Base-by-base conservation (phyloP, 1,140 invertebrate genomes). In the Pissodes strobi region DNA sequence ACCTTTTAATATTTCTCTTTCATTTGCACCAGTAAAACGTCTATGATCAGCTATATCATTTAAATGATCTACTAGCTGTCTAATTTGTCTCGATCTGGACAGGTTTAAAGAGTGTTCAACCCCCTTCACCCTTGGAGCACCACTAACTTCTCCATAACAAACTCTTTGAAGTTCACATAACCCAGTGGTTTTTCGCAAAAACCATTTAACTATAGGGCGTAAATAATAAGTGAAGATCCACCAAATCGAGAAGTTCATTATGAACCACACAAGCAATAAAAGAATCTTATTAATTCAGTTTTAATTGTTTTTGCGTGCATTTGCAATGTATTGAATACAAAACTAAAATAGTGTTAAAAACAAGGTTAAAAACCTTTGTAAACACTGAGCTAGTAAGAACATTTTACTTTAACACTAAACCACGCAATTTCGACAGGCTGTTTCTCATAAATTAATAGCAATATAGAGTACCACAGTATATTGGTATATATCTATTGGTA, bases 111-210 rank as follows among this genome's bases (percentile, higher is more conserved):
- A 91, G 41, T 81, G 81, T 82, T 95, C 93, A 10, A 95, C 86
- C 63, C 82, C 85, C 41, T 86, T 79, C 0, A 87, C 86, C 64
- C 93, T 82, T 18, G 82, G 76, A 46, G 89, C 87, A 2, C 94
- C 93, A 13, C 82, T 77, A 17, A 82, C 81, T 68, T 92, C 86
- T 5, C 90, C 91, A 78, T 95, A 97, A 74, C 93, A 95, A 58
- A 97, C 92, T 70, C 95, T 83, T 77, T 97, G 93, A 2, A 97
- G 79, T 80, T 97, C 94, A 79, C 93, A 96, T 67, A 95, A 82
- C 62, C 87, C 85, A 9, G 94, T 97, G 12, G 90, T 91, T 75
- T 87, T 87, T 51, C 88, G 83, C 18, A 97, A 79, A 74, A 96
- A 87, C 91, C 93, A 95, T 83, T 97, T 97, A 38, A 92, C 82